phyloP scores from a whole-genome alignment of 1,140 invertebrate genomes.

The Brachystomella parvula region DNA sequence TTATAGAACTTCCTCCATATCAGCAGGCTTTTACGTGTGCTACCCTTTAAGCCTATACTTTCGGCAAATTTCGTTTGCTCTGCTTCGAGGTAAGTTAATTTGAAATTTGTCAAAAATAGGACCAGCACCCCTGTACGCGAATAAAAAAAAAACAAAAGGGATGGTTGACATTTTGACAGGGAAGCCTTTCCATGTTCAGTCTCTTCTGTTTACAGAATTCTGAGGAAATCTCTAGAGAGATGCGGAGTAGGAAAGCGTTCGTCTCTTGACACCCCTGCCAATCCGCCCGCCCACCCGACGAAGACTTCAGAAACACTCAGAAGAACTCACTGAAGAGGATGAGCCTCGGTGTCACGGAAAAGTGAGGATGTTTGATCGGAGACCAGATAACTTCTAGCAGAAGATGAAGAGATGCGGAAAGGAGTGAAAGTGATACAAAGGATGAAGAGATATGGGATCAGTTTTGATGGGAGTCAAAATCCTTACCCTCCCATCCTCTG shows the following conservation, averaged over 20 bases:
- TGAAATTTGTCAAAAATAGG: neutral
- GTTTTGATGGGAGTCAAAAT: too few relatives aligned
- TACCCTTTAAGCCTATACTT: too few relatives aligned
- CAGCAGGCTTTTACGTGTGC: too few relatives aligned
- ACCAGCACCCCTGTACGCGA: too few relatives aligned
- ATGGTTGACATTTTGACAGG: constrained; percentile 1
- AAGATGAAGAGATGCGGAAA: neutral
- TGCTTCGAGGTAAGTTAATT: too few relatives aligned
- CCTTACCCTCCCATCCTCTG: neutral
- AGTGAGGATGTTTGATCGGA: neutral
- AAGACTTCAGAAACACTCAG: too few relatives aligned
- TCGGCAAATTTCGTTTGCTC: too few relatives aligned
- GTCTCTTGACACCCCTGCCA: too few relatives aligned
- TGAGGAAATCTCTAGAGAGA: neutral
- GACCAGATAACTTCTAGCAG: neutral
- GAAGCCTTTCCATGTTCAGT: neutral
- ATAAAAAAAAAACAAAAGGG: neutral
- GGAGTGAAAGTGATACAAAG: neutral
- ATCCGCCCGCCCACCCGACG: too few relatives aligned
- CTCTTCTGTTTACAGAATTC: neutral
- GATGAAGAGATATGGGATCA: neutral
- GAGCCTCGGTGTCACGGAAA: neutral
- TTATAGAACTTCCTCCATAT: too few relatives aligned
- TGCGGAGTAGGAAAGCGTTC: too few relatives aligned
- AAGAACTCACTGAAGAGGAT: too few relatives aligned